Evolutionary conservation across 2,888 invertebrate genomes (phyloP).

Genomic region (Lordiphosa andalusiaca): DNA sequence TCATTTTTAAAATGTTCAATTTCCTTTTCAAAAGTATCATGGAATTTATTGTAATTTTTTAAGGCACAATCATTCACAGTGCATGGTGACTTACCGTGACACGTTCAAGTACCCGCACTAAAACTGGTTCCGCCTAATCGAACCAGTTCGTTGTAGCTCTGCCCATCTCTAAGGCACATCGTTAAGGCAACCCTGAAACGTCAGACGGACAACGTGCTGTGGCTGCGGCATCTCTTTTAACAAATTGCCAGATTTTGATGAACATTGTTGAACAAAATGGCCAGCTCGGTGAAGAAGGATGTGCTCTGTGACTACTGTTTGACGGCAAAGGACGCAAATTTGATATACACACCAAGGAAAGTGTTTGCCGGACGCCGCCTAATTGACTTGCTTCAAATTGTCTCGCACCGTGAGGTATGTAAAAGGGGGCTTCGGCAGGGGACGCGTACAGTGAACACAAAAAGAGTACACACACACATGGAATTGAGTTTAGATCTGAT

Average conservation of each 20-base stretch:
- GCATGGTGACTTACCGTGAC: too few relatives aligned
- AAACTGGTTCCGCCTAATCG: too few relatives aligned
- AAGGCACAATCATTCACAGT: too few relatives aligned
- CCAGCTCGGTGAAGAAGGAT: neutral
- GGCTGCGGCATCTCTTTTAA: neutral
- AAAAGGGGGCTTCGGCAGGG: slow-evolving; percentile 13
- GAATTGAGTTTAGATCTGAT: too few relatives aligned
- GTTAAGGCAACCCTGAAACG: neutral
- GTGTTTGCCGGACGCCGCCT: slow-evolving; percentile 40
- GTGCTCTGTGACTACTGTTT: slow-evolving; percentile 39
- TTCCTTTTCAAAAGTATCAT: too few relatives aligned
- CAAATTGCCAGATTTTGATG: neutral
- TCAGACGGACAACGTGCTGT: slow-evolving; percentile 6
- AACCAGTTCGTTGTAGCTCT: too few relatives aligned
- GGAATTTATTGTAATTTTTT: too few relatives aligned
- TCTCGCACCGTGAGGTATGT: slow-evolving; percentile 41
- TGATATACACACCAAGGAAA: slow-evolving; percentile 31
- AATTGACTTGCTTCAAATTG: slow-evolving; percentile 34
- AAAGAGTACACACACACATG: too few relatives aligned
- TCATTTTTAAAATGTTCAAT: too few relatives aligned
- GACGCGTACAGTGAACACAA: too few relatives aligned
- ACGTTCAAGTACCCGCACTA: too few relatives aligned
- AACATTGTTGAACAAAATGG: neutral
- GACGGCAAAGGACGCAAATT: slow-evolving; percentile 17
- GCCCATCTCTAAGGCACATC: too few relatives aligned